phyloP scores from a whole-genome alignment of 1,140 invertebrate species.

The Drosophila chauvacae region DNA sequence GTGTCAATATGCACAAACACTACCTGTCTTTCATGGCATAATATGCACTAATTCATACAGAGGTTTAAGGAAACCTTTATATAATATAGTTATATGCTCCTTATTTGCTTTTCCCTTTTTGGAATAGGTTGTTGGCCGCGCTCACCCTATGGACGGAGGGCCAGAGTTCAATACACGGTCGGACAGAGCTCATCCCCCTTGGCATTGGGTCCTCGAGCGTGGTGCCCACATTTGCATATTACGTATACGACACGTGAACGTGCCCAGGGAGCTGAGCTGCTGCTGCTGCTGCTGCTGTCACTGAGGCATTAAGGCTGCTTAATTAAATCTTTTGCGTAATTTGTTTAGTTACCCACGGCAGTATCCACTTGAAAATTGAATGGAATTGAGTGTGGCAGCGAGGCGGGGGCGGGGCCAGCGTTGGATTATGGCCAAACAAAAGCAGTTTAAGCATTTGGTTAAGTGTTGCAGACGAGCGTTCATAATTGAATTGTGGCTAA shows the following conservation, averaged over 20 bases:
- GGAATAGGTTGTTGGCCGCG: background rate
- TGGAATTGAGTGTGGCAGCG: slow-evolving; percentile 30
- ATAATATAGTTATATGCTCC: background rate
- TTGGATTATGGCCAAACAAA: slow-evolving; percentile 53
- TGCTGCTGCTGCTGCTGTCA: slow-evolving; percentile 37
- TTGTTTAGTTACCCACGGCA: slow-evolving; percentile 71
- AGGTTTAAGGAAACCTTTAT: background rate
- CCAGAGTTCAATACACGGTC: slow-evolving; percentile 30
- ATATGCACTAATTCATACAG: background rate
- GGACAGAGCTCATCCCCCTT: slow-evolving; percentile 5
- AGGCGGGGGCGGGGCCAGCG: background rate
- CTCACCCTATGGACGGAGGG: background rate
- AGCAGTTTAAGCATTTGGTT: slow-evolving; percentile 52
- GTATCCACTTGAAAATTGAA: slow-evolving; percentile 75
- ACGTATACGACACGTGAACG: slow-evolving; percentile 73
- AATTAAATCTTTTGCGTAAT: slow-evolving; percentile 82
- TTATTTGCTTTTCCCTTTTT: background rate
- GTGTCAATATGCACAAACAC: background rate
- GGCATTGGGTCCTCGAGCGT: slow-evolving; percentile 25
- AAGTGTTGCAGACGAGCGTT: slow-evolving; percentile 58
- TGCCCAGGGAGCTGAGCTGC: slow-evolving; percentile 38
- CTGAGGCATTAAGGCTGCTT: slow-evolving; percentile 62
- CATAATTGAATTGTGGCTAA: slow-evolving; percentile 72
- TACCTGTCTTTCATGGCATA: background rate
- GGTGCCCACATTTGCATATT: slow-evolving; percentile 73